Conservation (phyloP, 2,113 vertebrate species). For the Hyperopisus bebe region DNA sequence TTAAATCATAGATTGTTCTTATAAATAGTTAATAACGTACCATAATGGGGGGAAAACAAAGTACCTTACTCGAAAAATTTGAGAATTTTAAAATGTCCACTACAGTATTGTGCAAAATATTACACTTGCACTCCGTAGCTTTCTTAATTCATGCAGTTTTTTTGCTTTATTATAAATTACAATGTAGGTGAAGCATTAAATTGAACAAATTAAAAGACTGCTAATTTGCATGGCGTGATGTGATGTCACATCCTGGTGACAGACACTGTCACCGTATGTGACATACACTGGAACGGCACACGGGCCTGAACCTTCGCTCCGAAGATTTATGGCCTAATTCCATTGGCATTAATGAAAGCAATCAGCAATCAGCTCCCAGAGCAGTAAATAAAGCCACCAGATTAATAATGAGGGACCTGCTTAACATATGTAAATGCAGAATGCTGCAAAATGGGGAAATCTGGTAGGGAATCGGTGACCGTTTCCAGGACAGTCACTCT, state of each 20-base stretch:
- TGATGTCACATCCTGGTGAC: neutral
- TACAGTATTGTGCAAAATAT: neutral
- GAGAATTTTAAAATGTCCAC: neutral
- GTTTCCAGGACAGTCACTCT: neutral
- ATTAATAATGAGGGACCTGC: conserved; percentile 6
- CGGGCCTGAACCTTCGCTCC: neutral
- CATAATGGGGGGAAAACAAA: neutral
- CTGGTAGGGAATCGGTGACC: neutral
- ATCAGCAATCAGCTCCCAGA: conserved; percentile 7
- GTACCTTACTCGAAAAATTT: neutral
- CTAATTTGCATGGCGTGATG: neutral
- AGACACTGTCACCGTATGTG: neutral
- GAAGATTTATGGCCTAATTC: neutral
- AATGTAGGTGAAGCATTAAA: neutral
- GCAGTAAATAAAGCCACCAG: neutral
- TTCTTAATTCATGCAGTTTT: neutral
- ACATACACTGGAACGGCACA: neutral
- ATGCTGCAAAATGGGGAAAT: neutral
- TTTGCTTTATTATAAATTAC: neutral
- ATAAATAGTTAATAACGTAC: neutral
- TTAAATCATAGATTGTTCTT: neutral
- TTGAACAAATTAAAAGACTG: neutral
- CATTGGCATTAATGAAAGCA: neutral
- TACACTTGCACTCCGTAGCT: neutral
- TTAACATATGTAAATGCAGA: conserved; percentile 8